Evolutionary conservation across 2,888 invertebrate species (phyloP).

Genomic region (Lycophotia porphyrea): DNA sequence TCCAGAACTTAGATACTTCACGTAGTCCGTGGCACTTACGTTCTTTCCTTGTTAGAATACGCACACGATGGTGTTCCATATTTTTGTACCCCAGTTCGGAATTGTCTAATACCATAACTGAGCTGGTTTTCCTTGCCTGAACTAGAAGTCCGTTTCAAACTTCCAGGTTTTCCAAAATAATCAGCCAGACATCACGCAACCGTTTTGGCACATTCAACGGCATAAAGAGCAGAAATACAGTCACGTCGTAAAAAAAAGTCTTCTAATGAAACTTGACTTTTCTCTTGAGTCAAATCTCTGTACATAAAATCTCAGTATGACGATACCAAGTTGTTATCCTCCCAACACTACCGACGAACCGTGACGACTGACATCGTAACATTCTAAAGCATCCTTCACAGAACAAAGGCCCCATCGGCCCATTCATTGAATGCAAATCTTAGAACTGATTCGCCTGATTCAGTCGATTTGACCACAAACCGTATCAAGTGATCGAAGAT

Average conservation of each 20-base stretch:
- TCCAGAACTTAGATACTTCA: neutral
- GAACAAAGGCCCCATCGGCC: constrained; percentile 44
- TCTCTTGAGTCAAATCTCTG: neutral
- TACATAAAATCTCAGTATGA: neutral
- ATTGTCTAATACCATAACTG: neutral
- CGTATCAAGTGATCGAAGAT: neutral
- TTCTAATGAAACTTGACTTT: neutral
- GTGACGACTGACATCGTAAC: constrained; percentile 26
- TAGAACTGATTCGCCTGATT: constrained; percentile 15
- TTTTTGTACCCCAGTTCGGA: neutral
- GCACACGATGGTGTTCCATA: neutral
- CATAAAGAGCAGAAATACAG: neutral
- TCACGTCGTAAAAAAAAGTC: neutral
- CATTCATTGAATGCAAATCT: constrained; percentile 63
- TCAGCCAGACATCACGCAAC: neutral
- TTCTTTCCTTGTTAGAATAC: neutral
- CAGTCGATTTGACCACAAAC: neutral
- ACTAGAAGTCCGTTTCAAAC: neutral
- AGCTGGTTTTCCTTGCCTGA: neutral
- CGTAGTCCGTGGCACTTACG: neutral
- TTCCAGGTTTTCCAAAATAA: neutral
- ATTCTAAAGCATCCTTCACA: constrained; percentile 32
- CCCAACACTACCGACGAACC: constrained; percentile 14
- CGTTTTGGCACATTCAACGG: neutral
- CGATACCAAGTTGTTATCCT: constrained; percentile 16